Conservation (phyloP, 2,113 vertebrate genomes). For the Laterallus jamaicensis region DNA sequence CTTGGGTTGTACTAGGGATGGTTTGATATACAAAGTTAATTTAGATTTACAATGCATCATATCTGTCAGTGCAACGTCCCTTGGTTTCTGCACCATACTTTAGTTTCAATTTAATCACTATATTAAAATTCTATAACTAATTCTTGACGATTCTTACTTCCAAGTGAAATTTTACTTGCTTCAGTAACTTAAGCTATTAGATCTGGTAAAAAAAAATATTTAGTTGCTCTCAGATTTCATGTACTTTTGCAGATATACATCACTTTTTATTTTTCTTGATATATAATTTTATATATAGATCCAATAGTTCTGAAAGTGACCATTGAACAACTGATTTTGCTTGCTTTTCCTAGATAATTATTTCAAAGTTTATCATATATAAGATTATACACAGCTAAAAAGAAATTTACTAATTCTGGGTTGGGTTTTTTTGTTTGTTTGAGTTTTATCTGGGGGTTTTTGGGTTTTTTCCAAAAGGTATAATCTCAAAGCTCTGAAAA, state of each 20-base stretch:
- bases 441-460: too few relatives aligned
- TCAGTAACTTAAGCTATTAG: neutral
- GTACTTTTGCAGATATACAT: neutral
- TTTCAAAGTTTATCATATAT: neutral
- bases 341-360: neutral
- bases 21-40: neutral
- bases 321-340: neutral
- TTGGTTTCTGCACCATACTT: accelerated
- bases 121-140: neutral
- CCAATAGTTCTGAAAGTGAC: neutral
- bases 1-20: neutral
- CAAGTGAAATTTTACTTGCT: neutral
- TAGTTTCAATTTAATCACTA: neutral
- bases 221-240: neutral
- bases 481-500: neutral
- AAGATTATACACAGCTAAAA: neutral
- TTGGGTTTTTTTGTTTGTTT: too few relatives aligned
- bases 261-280: neutral
- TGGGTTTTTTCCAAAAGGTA: neutral
- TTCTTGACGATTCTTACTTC: neutral
- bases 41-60: neutral
- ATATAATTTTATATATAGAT: neutral
- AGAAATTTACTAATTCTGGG: accelerated
- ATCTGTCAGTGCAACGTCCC: neutral
- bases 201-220: neutral